phyloP scores from a whole-genome alignment of 1,140 invertebrate species.

The Diprion similis region DNA sequence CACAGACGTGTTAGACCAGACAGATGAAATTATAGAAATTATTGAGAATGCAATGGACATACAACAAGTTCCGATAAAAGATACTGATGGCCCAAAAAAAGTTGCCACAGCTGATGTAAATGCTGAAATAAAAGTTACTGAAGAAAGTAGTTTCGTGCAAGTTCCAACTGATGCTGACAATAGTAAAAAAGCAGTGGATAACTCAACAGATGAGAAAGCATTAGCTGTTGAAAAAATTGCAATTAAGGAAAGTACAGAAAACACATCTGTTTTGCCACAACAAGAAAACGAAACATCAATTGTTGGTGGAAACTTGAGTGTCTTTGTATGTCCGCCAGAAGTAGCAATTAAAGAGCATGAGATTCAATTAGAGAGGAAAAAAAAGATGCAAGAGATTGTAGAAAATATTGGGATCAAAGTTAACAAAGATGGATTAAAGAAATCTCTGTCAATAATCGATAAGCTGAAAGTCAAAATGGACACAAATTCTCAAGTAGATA shows the following conservation, averaged over 20 bases:
- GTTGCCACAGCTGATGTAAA: too few relatives aligned
- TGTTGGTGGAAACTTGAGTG: conserved; percentile 46
- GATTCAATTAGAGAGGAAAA: conserved; percentile 53
- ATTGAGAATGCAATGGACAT: too few relatives aligned
- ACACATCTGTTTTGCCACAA: neutral
- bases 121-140: too few relatives aligned
- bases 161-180: neutral
- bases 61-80: too few relatives aligned
- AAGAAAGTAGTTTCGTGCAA: too few relatives aligned
- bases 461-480: conserved; percentile 56
- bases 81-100: too few relatives aligned
- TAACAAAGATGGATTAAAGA: conserved; percentile 36
- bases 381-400: conserved; percentile 55
- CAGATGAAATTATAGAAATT: too few relatives aligned
- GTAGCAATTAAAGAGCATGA: conserved; percentile 55
- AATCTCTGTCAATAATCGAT: conserved; percentile 50
- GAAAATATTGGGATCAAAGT: conserved; percentile 51
- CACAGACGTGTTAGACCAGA: too few relatives aligned
- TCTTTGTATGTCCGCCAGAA: conserved; percentile 55
- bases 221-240: neutral
- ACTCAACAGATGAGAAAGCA: neutral
- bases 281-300: neutral
- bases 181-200: neutral
- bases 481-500: conserved; percentile 24
- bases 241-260: neutral